Base-by-base conservation (phyloP, 2,888 invertebrate species). In the Sphecodes monilicornis region DNA sequence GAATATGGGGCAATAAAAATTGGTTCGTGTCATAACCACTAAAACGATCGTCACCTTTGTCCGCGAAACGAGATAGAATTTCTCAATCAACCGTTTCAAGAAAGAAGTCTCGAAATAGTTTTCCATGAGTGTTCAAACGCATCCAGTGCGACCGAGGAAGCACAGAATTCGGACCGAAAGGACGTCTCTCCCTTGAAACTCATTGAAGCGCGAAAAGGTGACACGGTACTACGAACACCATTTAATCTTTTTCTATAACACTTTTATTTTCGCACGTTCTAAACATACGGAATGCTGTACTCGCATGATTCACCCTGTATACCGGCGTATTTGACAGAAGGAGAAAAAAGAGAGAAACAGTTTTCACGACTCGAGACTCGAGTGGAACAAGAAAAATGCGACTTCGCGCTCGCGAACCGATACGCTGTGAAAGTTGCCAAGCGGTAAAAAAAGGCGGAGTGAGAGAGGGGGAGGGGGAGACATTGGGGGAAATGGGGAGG, bases 391-490 rank as follows among this genome's bases (percentile, higher is more conserved):
- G 43, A 80, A 68, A 43, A 54, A 43, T 32, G 70, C 54, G 39
- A 22, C 57, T 41, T 68, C 43, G n/a, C n/a, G 64, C 43, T 57
- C 72, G 71, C 57, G 73, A 76, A 73, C 73, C 85, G 85, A 85
- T 85, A 85, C 78, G 76, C 72, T 75, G 46, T 76, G 79, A 85
- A 83, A 76, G 68, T 79, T 83, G n/a, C 57, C 73, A 57, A 43
- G 76, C 60, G 64, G 66, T 36, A 64, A 36, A 66, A 66, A 66
- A 66, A 32, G 18, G 18, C 22, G 64, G 18, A 64, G 6, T 1
- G 46, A 32, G 64, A 18, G 64, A 32, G 32, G 18, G 10, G 8
- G 57, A 5, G 64, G 10, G 22, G 22, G 0, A 8, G 36, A 66
- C 5, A 18, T 2, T 11, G 43, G 66, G 8, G 32, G 18, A 1